Evolutionary conservation across 2,888 invertebrate species (phyloP).

Genomic region (Tipula lateralis): DNA sequence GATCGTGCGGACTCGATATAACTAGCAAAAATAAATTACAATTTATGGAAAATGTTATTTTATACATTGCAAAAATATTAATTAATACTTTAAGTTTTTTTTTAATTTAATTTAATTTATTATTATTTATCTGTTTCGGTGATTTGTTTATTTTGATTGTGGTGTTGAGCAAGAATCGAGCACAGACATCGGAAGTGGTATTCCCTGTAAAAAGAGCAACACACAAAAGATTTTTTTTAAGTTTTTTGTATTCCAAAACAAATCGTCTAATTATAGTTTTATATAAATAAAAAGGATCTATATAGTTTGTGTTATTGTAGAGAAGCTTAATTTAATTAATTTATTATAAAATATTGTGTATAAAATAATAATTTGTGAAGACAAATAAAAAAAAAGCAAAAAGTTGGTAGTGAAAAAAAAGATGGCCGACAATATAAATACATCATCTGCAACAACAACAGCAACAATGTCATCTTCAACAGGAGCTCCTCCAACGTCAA

Average conservation of each 20-base stretch:
- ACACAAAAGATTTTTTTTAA: constrained; percentile 11
- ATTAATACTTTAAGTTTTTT: not conserved
- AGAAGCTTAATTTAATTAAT: constrained; percentile 1
- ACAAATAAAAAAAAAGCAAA: not conserved
- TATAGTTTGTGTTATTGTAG: not conserved
- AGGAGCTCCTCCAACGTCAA: constrained; percentile 33
- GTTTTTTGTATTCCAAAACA: not conserved
- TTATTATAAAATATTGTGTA: constrained; percentile 11
- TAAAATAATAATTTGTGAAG: not conserved
- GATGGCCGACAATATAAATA: constrained; percentile 33
- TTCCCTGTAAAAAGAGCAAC: not conserved
- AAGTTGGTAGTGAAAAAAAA: constrained; percentile 21
- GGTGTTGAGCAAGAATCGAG: not conserved
- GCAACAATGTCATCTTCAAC: constrained; percentile 36
- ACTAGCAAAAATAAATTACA: not conserved
- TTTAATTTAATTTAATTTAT: constrained; percentile 11
- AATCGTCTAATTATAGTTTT: not conserved
- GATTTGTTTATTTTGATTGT: constrained; percentile 1
- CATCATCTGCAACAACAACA: constrained; percentile 36
- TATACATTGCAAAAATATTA: not conserved
- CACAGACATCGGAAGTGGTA: not conserved
- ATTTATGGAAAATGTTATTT: not conserved
- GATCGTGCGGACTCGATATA: constrained; percentile 11
- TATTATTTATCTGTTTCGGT: constrained; percentile 20
- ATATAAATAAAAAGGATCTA: not conserved